Conservation (phyloP, 2,888 invertebrate genomes). For the Adelphocoris suturalis region DNA sequence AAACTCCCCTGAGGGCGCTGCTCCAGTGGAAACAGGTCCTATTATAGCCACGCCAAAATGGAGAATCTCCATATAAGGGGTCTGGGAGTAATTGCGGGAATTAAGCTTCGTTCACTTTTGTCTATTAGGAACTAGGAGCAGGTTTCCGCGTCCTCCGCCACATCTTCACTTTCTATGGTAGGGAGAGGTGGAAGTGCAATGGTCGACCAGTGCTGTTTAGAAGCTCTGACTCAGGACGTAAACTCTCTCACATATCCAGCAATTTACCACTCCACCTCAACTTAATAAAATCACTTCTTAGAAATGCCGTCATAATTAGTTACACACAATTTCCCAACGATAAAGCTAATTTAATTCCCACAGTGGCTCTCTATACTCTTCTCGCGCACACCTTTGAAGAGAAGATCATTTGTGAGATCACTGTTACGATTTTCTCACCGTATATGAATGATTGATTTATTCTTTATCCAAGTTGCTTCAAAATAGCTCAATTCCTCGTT, state of each 20-base stretch:
- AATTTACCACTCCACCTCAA: background rate
- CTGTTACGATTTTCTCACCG: too few relatives aligned
- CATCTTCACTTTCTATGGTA: slow-evolving; percentile 56
- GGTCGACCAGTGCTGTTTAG: background rate
- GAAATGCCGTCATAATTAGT: background rate
- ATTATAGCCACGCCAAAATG: slow-evolving; percentile 53
- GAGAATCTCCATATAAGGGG: background rate
- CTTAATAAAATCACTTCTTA: background rate
- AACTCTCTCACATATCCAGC: slow-evolving; percentile 10
- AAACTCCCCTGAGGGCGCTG: slow-evolving; percentile 8
- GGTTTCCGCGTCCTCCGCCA: slow-evolving; percentile 22
- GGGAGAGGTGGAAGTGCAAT: slow-evolving; percentile 40
- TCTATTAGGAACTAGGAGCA: slow-evolving; percentile 52
- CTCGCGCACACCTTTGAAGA: too few relatives aligned
- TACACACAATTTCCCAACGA: too few relatives aligned
- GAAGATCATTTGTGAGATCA: too few relatives aligned
- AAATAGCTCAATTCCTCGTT: too few relatives aligned
- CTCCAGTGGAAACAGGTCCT: slow-evolving; percentile 26
- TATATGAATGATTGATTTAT: too few relatives aligned
- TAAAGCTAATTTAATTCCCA: too few relatives aligned
- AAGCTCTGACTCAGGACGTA: background rate
- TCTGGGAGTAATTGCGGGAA: slow-evolving; percentile 41
- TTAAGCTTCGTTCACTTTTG: slow-evolving; percentile 51
- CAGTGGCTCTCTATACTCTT: too few relatives aligned
- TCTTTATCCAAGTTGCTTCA: too few relatives aligned